A percentile compares a stretch with the other conserved stretches of the same genome.
Evolutionary conservation across 2,113 vertebrate species (phyloP).

Genomic region (Ageneiosus marmoratus): DNA sequence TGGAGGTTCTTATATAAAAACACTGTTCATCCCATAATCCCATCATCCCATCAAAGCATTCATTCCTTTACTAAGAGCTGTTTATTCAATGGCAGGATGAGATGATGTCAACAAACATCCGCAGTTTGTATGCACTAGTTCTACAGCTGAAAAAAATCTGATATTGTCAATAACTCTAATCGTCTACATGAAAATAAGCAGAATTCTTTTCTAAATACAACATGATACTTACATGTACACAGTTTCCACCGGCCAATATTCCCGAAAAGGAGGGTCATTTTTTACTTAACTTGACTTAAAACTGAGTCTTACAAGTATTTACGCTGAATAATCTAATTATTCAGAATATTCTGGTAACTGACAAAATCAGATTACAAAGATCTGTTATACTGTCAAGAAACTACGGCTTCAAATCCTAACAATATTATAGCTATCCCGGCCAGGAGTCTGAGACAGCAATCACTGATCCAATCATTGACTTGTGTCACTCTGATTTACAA

Average conservation of each 20-base stretch:
- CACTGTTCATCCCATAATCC: background rate
- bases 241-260: background rate
- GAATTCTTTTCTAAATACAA: background rate
- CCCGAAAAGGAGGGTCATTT: background rate
- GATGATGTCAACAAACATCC: background rate
- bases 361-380: background rate
- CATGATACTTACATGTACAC: background rate
- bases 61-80: background rate
- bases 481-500: too few relatives aligned
- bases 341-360: background rate
- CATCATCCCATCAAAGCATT: background rate
- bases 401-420: background rate
- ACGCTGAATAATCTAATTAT: background rate
- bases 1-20: background rate
- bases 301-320: background rate
- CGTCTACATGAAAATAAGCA: background rate
- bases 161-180: background rate
- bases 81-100: background rate
- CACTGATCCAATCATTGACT: too few relatives aligned
- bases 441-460: too few relatives aligned
- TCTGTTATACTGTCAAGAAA: background rate
- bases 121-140: background rate
- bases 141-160: background rate
- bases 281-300: background rate
- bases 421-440: too few relatives aligned